Conservation (phyloP, 2,888 invertebrate genomes). For the Heliconius ethilla region DNA sequence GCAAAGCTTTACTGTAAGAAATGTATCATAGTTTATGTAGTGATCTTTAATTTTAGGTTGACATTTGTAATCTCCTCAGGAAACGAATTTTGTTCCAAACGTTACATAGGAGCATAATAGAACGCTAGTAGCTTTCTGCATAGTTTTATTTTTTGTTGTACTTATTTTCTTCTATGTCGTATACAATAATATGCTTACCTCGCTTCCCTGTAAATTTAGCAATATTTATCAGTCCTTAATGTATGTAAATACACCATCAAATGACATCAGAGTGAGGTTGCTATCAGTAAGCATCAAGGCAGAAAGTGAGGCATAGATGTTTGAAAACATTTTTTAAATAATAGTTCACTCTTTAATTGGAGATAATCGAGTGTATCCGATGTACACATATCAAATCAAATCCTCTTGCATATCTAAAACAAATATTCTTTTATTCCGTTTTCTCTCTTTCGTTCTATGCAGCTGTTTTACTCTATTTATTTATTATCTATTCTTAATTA, state of each 20-base stretch:
- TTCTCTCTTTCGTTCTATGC: background rate
- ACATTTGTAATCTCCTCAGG: background rate
- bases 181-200: background rate
- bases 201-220: background rate
- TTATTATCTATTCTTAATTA: conserved; percentile 1
- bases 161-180: background rate
- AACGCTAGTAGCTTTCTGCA: background rate
- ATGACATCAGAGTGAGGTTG: too few relatives aligned
- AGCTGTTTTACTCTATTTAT: conserved; percentile 5
- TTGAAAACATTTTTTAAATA: background rate
- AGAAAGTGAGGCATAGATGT: background rate
- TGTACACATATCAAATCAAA: background rate
- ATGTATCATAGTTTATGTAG: conserved; percentile 21
- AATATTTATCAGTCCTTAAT: background rate
- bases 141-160: background rate
- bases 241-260: background rate
- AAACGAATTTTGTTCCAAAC: background rate
- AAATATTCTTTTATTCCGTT: background rate
- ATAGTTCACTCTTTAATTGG: background rate
- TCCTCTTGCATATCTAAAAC: background rate
- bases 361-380: background rate
- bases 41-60: conserved; percentile 15
- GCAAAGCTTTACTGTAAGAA: conserved; percentile 25
- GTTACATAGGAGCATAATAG: background rate
- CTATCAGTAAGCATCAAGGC: background rate